phyloP scores from a whole-genome alignment of 2,888 invertebrate species.

The Standfussiana lucernea region DNA sequence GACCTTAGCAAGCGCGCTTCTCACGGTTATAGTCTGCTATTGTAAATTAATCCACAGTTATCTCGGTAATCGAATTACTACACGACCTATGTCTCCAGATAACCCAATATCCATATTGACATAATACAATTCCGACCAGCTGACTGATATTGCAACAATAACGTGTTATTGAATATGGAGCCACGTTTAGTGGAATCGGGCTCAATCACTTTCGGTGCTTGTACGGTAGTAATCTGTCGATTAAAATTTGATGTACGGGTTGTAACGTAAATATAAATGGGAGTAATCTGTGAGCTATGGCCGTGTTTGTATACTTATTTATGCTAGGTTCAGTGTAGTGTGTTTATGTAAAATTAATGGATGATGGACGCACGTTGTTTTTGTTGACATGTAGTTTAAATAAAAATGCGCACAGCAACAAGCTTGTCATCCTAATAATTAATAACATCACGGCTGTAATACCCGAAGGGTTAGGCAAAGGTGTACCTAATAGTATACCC shows the following conservation, averaged over 20 bases:
- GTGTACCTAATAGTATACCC: no score
- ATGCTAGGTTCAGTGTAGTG: background rate
- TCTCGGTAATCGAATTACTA: slow-evolving; percentile 5
- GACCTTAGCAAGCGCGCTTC: no score
- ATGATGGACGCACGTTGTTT: background rate
- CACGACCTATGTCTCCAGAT: background rate
- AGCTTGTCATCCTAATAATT: background rate
- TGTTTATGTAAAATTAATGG: background rate
- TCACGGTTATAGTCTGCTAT: background rate
- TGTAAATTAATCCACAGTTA: background rate
- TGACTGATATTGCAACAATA: slow-evolving; percentile 29
- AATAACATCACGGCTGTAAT: no score
- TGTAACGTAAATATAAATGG: background rate
- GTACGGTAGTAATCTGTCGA: slow-evolving; percentile 3
- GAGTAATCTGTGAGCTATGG: slow-evolving; percentile 15
- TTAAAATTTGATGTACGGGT: slow-evolving; percentile 23
- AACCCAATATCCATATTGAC: slow-evolving; percentile 6
- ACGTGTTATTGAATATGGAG: slow-evolving; percentile 28
- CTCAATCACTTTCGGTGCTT: slow-evolving; percentile 25
- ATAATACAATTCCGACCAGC: slow-evolving; percentile 4
- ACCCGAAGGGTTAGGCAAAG: no score
- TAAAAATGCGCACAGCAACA: background rate
- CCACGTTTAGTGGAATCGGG: slow-evolving; percentile 11
- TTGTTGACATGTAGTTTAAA: background rate
- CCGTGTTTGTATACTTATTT: background rate